Conservation (phyloP, 1,140 invertebrate species). For the Trypoxylus dichotomus region DNA sequence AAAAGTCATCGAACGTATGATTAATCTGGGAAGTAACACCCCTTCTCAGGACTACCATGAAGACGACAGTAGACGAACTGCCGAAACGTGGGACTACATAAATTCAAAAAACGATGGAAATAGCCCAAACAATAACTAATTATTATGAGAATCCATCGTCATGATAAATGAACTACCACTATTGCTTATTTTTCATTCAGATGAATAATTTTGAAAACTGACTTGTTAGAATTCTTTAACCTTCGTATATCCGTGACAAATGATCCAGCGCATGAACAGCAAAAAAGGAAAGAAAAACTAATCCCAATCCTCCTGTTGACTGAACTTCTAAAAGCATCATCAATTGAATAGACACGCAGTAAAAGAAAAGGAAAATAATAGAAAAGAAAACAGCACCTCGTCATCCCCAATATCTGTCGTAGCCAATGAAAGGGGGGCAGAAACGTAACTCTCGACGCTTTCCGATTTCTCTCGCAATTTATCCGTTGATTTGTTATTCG, state of each 20-base stretch:
- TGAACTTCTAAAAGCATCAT: background rate
- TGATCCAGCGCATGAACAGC: background rate
- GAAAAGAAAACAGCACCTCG: background rate
- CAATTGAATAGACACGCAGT: background rate
- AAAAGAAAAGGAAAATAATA: background rate
- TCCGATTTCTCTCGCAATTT: background rate
- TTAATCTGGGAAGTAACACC: no score
- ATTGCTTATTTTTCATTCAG: no score
- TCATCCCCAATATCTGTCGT: background rate
- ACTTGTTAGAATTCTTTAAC: background rate
- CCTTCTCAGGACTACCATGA: no score
- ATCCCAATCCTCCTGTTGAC: background rate
- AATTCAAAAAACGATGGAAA: no score
- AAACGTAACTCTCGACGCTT: background rate
- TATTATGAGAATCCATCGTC: no score
- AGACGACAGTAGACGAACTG: no score
- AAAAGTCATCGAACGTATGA: no score
- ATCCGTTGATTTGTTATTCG: constrained; percentile 6
- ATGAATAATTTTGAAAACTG: no score
- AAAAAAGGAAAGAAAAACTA: background rate
- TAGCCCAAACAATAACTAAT: no score
- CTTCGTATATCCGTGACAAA: background rate
- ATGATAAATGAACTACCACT: no score
- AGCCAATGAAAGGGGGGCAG: background rate
- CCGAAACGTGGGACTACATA: no score